Evolutionary conservation across 1,140 invertebrate species (phyloP).

Genomic region (Pseudomyrmex flavicornis): DNA sequence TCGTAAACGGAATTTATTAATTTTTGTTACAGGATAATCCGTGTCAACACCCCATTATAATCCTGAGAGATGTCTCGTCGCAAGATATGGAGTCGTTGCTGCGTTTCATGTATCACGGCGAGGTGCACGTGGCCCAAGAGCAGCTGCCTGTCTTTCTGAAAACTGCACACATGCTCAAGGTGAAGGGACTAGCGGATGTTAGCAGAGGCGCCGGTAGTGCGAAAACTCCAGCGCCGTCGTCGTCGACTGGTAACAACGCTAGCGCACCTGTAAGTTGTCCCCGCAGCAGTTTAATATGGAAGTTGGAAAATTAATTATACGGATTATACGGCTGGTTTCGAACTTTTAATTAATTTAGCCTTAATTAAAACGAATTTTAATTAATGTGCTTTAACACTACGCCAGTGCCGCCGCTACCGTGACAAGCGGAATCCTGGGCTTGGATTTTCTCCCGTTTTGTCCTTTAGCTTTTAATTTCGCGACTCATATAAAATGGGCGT

Average conservation of each 20-base stretch:
- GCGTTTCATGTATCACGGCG: slow-evolving; percentile 97
- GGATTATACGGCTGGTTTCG: slow-evolving; percentile 60
- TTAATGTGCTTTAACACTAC: slow-evolving; percentile 60
- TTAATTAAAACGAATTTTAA: slow-evolving; percentile 63
- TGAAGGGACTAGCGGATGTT: slow-evolving; percentile 95
- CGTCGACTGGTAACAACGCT: slow-evolving; percentile 82
- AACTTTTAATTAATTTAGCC: slow-evolving; percentile 63
- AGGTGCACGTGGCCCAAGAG: slow-evolving; percentile 96
- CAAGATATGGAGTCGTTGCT: slow-evolving; percentile 96
- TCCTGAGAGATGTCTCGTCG: slow-evolving; percentile 94
- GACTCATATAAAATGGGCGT: slow-evolving; percentile 48
- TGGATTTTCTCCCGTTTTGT: slow-evolving; percentile 41
- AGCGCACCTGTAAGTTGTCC: slow-evolving; percentile 81
- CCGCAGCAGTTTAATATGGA: slow-evolving; percentile 56
- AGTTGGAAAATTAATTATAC: slow-evolving; percentile 62
- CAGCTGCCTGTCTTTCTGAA: slow-evolving; percentile 94
- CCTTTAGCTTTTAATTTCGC: slow-evolving; percentile 53
- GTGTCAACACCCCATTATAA: slow-evolving; percentile 97
- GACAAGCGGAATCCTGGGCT: slow-evolving; percentile 50
- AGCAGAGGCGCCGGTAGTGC: slow-evolving; percentile 86
- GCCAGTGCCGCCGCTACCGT: slow-evolving; percentile 28
- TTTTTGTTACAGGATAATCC: slow-evolving; percentile 90
- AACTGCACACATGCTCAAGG: slow-evolving; percentile 95
- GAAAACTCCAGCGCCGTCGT: slow-evolving; percentile 80
- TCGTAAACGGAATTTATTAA: neutral